Evolutionary conservation across 2,888 invertebrate species (phyloP), one percentile per base, ranked within the genome.

Genomic region (Drosophila picticornis): DNA sequence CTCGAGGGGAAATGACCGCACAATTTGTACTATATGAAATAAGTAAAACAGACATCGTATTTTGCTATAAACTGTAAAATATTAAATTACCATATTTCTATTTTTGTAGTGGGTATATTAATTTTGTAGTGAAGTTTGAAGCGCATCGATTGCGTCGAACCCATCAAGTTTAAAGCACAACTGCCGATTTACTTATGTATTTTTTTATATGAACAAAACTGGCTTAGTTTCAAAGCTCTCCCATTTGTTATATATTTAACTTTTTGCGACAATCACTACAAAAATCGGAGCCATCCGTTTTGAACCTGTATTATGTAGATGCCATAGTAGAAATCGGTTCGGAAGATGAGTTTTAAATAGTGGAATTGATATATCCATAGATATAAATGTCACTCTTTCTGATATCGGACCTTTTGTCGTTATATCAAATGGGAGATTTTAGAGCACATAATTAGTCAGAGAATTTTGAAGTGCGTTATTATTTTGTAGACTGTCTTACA

Each of bases 1-100:
- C 58, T 50, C 59, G 5, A 52, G 79, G 60, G 38, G 16, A 69
- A 32, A 52, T 11, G 29, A 10, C 13, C 13, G 11, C 22, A 38
- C 48, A 48, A 52, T n/a, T n/a, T 13, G 0, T 1, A 31, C 19
- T 4, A 40, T 10, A 43, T 27, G 16, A 62, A 65, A 48, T n/a
- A n/a, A 29, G 25, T 36, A 27, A 48, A 29, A 19, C 64, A 5
- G 9, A 27, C 19, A 29, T 13, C 40, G 46, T 2, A 16, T 38
- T 13, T 55, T 36, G 2, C 13, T 25, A 50, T 25, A 29, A 51
- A 32, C 9, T 16, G n/a, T 11, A 16, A 38, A 50, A 40, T 29
- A 57, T 25, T 31, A 57, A 38, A 38, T n/a, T 13, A 56, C 6
- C 10, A 0, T 1, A 10, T 29, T 19, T 10, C 2, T 19, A 19